Percentiles rank a stretch among this genome's conserved stretches.
Evolutionary conservation across 2,888 invertebrate species (phyloP).

Genomic region (Halictus ligatus): DNA sequence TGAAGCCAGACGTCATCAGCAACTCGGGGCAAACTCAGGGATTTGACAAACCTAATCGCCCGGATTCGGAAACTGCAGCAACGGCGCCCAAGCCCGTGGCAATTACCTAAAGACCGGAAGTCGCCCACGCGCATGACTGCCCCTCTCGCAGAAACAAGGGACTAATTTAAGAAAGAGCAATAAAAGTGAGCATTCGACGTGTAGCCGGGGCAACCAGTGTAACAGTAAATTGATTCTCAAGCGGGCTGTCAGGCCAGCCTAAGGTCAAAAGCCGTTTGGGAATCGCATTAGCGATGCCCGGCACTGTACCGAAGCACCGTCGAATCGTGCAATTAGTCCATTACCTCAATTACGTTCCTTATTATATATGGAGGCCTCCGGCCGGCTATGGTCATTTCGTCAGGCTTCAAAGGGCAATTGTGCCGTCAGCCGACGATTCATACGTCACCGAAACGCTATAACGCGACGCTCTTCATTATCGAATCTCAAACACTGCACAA

Average conservation of each 20-base stretch:
- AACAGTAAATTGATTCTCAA: slow-evolving; percentile 80
- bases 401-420: slow-evolving; percentile 53
- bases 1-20: too few species aligned
- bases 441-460: slow-evolving; percentile 13
- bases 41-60: neutral
- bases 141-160: slow-evolving; percentile 29
- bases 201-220: slow-evolving; percentile 24
- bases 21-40: neutral
- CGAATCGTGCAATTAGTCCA: slow-evolving; percentile 80
- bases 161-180: slow-evolving; percentile 50
- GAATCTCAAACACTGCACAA: neutral
- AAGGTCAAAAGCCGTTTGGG: slow-evolving; percentile 81
- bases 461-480: slow-evolving; percentile 19
- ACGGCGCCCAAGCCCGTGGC: neutral
- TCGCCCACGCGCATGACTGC: slow-evolving; percentile 16
- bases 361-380: slow-evolving; percentile 61
- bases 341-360: slow-evolving; percentile 79
- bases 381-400: slow-evolving; percentile 32
- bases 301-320: slow-evolving; percentile 66
- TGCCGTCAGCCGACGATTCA: slow-evolving; percentile 32
- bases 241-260: slow-evolving; percentile 65
- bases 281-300: slow-evolving; percentile 78
- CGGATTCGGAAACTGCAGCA: neutral
- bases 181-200: slow-evolving; percentile 49
- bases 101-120: slow-evolving; percentile 38